phyloP scores from a whole-genome alignment of 2,888 invertebrate species.

The Sinopyrophorus schimmeli region DNA sequence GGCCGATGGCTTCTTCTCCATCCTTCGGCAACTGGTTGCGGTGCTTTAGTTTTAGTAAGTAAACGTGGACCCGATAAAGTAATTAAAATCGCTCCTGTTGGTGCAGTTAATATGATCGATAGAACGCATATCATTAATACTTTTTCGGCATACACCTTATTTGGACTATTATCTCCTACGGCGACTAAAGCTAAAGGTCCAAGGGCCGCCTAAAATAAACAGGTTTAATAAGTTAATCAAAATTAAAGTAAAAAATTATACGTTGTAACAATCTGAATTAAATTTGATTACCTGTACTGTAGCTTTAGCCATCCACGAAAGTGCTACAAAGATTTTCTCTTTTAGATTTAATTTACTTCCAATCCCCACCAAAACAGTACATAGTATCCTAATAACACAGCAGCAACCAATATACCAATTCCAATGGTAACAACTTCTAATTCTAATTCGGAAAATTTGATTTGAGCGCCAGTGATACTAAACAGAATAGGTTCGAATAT shows the following conservation, averaged over 20 bases:
- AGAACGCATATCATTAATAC: conserved; percentile 78
- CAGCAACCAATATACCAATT: conserved; percentile 68
- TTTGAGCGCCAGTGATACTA: conserved; percentile 88
- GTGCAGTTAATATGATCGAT: conserved; percentile 83
- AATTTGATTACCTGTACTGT: conserved; percentile 81
- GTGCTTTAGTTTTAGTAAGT: conserved; percentile 75
- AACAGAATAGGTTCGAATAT: conserved; percentile 94
- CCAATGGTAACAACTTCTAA: conserved; percentile 70
- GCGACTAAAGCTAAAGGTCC: conserved; percentile 77
- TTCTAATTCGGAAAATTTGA: conserved; percentile 76
- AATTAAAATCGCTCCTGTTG: conserved; percentile 80
- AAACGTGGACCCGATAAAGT: conserved; percentile 77
- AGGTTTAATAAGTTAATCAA: conserved; percentile 8
- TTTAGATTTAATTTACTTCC: conserved; percentile 82
- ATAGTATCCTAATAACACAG: conserved; percentile 67
- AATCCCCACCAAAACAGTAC: conserved; percentile 70
- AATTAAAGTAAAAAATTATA: not conserved
- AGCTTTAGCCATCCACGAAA: conserved; percentile 96
- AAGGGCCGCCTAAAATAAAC: conserved; percentile 69
- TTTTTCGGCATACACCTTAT: conserved; percentile 66
- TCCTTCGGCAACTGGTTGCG: conserved; percentile 69
- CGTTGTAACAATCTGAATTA: not conserved
- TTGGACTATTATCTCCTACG: conserved; percentile 56
- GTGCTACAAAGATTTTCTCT: conserved; percentile 88
- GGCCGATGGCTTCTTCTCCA: conserved; percentile 82